phyloP scores from a whole-genome alignment of 2,888 invertebrate genomes.

The Hirudinaria manillensis region DNA sequence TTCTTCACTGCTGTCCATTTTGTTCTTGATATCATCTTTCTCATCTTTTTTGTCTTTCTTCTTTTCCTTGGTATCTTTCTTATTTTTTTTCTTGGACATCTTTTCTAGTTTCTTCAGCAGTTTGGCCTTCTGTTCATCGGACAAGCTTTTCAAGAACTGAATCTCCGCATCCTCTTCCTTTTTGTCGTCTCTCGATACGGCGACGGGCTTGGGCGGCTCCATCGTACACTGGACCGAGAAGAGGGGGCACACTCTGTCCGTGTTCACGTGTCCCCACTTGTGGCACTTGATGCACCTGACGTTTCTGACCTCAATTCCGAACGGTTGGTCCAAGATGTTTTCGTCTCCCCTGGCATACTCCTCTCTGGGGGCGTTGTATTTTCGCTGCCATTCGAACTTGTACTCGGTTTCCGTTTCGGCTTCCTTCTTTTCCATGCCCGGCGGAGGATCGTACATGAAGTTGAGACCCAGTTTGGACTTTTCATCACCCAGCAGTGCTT shows the following conservation, averaged over 20 bases:
- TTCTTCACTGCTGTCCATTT: not conserved
- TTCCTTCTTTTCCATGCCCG: slow-evolving; percentile 69
- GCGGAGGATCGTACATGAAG: slow-evolving; percentile 99
- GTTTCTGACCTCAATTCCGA: slow-evolving; percentile 74
- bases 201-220: slow-evolving; percentile 47
- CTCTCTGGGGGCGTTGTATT: slow-evolving; percentile 96
- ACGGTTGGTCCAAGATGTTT: slow-evolving; percentile 94
- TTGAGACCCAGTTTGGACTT: slow-evolving; percentile 96
- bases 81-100: not conserved
- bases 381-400: slow-evolving; percentile 99
- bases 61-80: not conserved
- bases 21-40: not conserved
- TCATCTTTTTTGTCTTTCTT: not conserved
- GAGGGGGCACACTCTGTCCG: slow-evolving; percentile 85
- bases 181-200: not conserved
- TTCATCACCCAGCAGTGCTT: slow-evolving; percentile 92
- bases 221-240: slow-evolving; percentile 57
- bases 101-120: slow-evolving; percentile 8
- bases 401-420: slow-evolving; percentile 75
- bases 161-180: not conserved
- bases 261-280: slow-evolving; percentile 98
- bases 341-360: slow-evolving; percentile 94
- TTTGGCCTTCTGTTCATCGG: not conserved
- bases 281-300: slow-evolving; percentile 97
- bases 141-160: not conserved